phyloP scores from a whole-genome alignment of 2,113 vertebrate species.

The Isurus oxyrinchus region DNA sequence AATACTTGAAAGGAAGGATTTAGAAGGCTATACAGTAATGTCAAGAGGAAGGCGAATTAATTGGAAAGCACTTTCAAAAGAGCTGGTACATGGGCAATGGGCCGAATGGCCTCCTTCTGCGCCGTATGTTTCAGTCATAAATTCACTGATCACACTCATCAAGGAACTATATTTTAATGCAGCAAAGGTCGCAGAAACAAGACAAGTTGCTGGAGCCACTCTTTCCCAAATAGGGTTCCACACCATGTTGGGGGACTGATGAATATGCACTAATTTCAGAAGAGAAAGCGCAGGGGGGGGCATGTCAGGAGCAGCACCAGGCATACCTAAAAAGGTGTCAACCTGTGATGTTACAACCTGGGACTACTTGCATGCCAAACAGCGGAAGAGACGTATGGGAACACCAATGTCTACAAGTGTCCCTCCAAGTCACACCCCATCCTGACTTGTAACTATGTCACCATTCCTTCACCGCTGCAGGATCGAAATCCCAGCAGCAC shows the following conservation, averaged over 20 bases:
- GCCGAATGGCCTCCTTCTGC: not conserved
- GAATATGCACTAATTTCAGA: not conserved
- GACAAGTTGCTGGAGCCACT: not conserved
- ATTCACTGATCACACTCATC: too few relatives aligned
- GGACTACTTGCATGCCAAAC: too few relatives aligned
- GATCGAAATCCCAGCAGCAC: too few relatives aligned
- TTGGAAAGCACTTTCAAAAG: not conserved
- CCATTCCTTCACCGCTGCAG: too few relatives aligned
- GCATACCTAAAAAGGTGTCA: too few relatives aligned
- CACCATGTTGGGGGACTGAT: not conserved
- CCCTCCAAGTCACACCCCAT: too few relatives aligned
- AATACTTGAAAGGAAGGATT: not conserved
- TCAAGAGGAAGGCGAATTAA: not conserved
- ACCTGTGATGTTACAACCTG: too few relatives aligned
- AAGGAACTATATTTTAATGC: too few relatives aligned
- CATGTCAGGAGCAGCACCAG: too few relatives aligned
- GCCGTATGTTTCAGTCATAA: not conserved
- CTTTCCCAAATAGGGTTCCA: not conserved
- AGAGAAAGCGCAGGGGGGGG: not conserved
- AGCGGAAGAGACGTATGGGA: too few relatives aligned
- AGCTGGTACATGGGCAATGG: not conserved
- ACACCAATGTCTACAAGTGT: too few relatives aligned
- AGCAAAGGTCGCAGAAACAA: not conserved
- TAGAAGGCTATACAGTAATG: not conserved
- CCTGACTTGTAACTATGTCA: too few relatives aligned